Evolutionary conservation across 2,888 invertebrate species (phyloP), one percentile per base, ranked within the genome.

Genomic region (Scaptomyza tumidula): DNA sequence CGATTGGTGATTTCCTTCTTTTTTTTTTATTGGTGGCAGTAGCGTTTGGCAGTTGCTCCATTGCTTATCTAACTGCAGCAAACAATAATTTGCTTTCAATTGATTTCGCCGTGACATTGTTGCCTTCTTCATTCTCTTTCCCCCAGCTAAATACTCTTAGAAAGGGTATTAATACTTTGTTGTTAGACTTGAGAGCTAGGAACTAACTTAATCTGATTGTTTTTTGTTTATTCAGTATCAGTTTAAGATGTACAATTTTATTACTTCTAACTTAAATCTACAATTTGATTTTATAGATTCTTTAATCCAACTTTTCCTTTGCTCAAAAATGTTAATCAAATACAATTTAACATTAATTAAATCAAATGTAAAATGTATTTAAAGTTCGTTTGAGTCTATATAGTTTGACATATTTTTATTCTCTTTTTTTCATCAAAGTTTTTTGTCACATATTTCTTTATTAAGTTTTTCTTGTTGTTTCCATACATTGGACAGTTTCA

Each of bases 61-160:
- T 60, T 63, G 84, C 76, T 82, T 82, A 78, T 82, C 86, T 76
- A 83, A 78, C 86, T 82, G 78, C 84, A 72, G 71, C 75, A 75
- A 41, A 80, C 87, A 74, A 80, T 86, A 86, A 88, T 88, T 86
- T 86, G 86, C 86, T 86, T 86, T 85, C 85, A 85, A 88, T 86
- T 86, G 86, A 86, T 88, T 86, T 85, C 60, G 71, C 67, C 63
- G 72, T 56, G 71, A 66, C 70, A 73, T 65, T 63, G 45, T 65
- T 64, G 67, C 35, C 41, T 16, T 31, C 0, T n/a, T 41, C n/a
- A 11, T 13, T 37, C 39, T 6, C 59, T 6, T 37, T 43, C 43
- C 31, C 31, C 33, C 31, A 37, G 27, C 6, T 11, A 0, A 1
- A 41, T 53, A 24, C 75, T 6, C 57, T 63, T 14, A 0, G 3